phyloP scores from a whole-genome alignment of 2,888 invertebrate species.

The Willowsia nigromaculata region DNA sequence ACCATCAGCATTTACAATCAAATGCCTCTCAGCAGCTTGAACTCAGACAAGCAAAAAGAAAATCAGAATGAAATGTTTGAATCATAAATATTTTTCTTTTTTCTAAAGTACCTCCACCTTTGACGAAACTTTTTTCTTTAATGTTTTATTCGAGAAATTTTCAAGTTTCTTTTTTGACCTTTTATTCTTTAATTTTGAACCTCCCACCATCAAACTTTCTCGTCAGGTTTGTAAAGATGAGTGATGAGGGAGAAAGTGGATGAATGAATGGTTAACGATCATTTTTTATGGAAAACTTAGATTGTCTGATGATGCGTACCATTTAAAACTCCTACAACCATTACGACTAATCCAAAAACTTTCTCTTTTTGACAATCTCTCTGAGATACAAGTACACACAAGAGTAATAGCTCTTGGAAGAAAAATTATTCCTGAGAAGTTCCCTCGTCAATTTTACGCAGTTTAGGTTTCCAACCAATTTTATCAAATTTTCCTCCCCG shows the following conservation, averaged over 20 bases:
- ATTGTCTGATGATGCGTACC: too few relatives aligned
- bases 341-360: constrained; percentile 53
- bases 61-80: constrained; percentile 47
- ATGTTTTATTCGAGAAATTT: background rate
- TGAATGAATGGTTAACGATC: constrained; percentile 2
- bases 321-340: background rate
- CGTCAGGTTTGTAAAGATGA: background rate
- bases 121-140: background rate
- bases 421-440: background rate
- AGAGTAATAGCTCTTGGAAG: too few relatives aligned
- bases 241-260: constrained; percentile 24
- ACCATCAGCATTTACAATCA: background rate
- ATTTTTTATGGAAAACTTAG: background rate
- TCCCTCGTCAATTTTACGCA: background rate
- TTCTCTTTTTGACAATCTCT: constrained; percentile 41
- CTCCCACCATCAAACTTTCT: background rate
- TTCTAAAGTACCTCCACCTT: background rate
- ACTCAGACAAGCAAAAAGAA: constrained; percentile 51
- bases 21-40: constrained; percentile 55
- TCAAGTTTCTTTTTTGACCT: constrained; percentile 10
- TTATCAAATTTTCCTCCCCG: too few relatives aligned
- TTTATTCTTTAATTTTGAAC: background rate
- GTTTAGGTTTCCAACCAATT: background rate
- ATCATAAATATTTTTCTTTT: constrained; percentile 22
- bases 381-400: too few relatives aligned